A percentile compares a stretch with the other conserved stretches of the same genome.
phyloP scores from a whole-genome alignment of 2,113 vertebrate species.

The Synchiropus splendidus region DNA sequence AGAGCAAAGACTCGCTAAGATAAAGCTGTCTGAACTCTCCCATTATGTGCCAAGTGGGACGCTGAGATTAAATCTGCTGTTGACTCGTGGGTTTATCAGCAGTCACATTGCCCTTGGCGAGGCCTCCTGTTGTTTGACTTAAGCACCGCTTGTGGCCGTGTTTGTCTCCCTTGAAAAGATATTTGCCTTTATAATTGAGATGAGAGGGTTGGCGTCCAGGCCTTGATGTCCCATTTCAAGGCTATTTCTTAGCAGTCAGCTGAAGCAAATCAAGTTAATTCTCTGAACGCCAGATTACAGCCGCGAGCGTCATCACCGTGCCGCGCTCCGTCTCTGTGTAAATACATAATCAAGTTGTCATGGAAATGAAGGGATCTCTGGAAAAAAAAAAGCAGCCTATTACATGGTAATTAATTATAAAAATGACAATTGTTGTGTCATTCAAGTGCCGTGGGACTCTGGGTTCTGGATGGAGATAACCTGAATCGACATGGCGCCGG shows the following conservation, averaged over 20 bases:
- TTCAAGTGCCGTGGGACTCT: no score
- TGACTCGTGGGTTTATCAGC: constrained; percentile 53
- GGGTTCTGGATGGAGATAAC: no score
- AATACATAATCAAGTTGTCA: no score
- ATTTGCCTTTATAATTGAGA: constrained; percentile 44
- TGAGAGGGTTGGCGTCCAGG: constrained; percentile 16
- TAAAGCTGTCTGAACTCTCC: constrained; percentile 39
- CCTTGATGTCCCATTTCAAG: constrained; percentile 31
- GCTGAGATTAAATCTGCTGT: constrained; percentile 48
- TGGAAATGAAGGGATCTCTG: no score
- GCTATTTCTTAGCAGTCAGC: constrained; percentile 16
- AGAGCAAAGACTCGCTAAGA: constrained; percentile 34
- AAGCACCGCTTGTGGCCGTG: constrained; percentile 36
- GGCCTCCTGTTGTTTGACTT: constrained; percentile 37
- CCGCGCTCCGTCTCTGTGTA: constrained; percentile 14
- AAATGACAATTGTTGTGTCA: no score
- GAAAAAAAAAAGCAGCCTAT: no score
- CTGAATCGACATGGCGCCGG: no score
- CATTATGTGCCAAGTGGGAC: constrained; percentile 48
- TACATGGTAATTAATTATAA: no score
- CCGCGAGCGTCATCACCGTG: constrained; percentile 18
- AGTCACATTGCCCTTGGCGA: constrained; percentile 51
- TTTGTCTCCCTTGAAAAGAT: constrained; percentile 45
- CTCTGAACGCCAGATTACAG: constrained; percentile 14
- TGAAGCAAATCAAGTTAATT: constrained; percentile 25